Conservation (phyloP, 2,888 invertebrate genomes). For the Xestia c-nigrum region DNA sequence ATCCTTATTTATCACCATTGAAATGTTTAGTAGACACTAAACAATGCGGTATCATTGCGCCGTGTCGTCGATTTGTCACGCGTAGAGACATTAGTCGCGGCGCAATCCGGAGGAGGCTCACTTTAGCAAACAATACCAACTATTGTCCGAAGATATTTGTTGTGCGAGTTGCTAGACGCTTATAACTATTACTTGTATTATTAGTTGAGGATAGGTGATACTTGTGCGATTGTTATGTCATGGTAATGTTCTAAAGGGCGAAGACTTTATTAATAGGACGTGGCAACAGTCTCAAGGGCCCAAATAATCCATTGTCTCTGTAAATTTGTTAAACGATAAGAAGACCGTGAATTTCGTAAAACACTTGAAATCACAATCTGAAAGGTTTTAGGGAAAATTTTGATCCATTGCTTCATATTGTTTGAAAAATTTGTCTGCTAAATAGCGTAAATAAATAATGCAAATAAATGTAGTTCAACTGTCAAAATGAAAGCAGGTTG, state of each 20-base stretch:
- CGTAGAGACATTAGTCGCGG: slow-evolving; percentile 44
- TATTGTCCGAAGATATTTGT: slow-evolving; percentile 35
- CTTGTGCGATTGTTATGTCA: neutral
- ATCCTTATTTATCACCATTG: slow-evolving; percentile 16
- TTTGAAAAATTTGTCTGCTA: neutral
- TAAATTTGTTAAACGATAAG: too few relatives aligned
- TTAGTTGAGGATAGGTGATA: neutral
- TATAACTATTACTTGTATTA: neutral
- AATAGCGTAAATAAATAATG: neutral
- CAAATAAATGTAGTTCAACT: too few relatives aligned
- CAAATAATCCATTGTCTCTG: neutral
- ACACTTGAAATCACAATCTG: too few relatives aligned
- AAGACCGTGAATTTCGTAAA: neutral
- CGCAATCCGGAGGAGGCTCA: slow-evolving; percentile 23
- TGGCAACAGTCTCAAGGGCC: neutral
- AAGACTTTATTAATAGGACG: neutral
- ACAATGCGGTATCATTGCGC: slow-evolving; percentile 19
- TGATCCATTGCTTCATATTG: neutral
- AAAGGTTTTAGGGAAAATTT: neutral
- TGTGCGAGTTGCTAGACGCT: neutral
- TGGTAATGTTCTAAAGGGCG: neutral
- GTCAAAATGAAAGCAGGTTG: neutral
- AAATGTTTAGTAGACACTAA: slow-evolving; percentile 3
- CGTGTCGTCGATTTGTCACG: slow-evolving; percentile 45
- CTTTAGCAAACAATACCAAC: slow-evolving; percentile 33